Evolutionary conservation across 2,797 vertebrate genomes (phyloP), one percentile per base, ranked within the genome.

Genomic region (Falco rusticolus): DNA sequence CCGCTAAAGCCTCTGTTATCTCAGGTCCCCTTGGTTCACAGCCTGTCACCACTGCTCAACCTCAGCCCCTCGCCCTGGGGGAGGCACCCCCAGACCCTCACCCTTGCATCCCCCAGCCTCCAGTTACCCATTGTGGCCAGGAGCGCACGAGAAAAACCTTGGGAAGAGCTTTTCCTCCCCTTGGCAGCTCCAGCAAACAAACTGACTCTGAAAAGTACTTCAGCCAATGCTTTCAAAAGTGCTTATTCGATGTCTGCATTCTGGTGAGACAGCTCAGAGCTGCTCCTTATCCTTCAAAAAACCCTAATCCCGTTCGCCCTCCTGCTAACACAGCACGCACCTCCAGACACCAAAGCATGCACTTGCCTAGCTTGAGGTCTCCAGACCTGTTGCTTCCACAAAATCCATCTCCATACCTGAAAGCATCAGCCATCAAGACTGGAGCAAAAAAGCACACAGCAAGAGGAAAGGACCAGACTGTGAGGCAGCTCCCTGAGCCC

Each of bases 81-180:
- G 8, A 37, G 2, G 19, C 34, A n/a, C 12, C n/a, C 33, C 50
- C 48, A 89, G 66, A 45, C 45, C 4, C 37, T 24, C 34, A 50
- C 28, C 39, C 39, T 26, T 7, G 10, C 14, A 43, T 33, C 39
- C 37, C 33, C 24, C 34, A 41, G 8, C 45, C 29, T 51, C 59
- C 31, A 22, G 0, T 34, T 8, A 26, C 5, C 39, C 28, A 0
- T 9, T 22, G 8, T 19, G 34, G 70, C 29, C 48, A 50, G 2
- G 14, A 43, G 4, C 17, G 20, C 37, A 26, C 0, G 0, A 63
- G 43, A 9, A 80, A 63, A 90, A 34, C 14, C 8, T 84, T 1
- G 5, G 51, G 28, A 66, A 83, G 60, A 59, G 65, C 34, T 57
- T 37, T 41, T 78, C 24, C 29, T 65, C 39, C 39, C 13, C 43